Percentiles rank a stretch among this genome's conserved stretches.
Conservation (phyloP, 2,888 invertebrate genomes). For the Chesias legatella region DNA sequence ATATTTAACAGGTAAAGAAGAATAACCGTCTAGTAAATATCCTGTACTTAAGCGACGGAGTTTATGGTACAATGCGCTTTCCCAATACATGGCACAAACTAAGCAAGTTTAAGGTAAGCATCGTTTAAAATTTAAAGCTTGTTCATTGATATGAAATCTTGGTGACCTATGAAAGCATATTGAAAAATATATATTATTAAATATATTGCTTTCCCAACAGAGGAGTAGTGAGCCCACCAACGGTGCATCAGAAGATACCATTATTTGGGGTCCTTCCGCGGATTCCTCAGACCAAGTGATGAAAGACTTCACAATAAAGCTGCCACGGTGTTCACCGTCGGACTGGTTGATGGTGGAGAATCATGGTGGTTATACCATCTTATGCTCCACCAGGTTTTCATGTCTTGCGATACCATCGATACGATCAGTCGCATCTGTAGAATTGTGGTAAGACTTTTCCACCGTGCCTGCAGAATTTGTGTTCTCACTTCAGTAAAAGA, state of each 20-base stretch:
- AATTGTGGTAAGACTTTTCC: constrained; percentile 41
- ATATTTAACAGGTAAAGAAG: constrained; percentile 39
- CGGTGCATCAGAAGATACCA: constrained; percentile 29
- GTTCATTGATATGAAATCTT: no score
- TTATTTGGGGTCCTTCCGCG: constrained; percentile 44
- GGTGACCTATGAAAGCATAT: no score
- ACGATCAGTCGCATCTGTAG: constrained; percentile 35
- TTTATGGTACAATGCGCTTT: constrained; percentile 40
- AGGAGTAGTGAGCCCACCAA: constrained; percentile 5
- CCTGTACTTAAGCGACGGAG: constrained; percentile 43
- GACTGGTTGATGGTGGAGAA: constrained; percentile 41
- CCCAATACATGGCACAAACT: constrained; percentile 40
- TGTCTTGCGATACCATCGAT: constrained; percentile 33
- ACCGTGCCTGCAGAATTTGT: no score
- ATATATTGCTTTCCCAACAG: no score
- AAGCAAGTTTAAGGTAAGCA: constrained; percentile 38
- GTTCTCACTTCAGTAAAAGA: no score
- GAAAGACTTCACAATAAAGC: constrained; percentile 24
- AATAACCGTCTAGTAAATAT: constrained; percentile 34
- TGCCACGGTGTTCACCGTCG: constrained; percentile 32
- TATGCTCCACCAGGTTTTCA: constrained; percentile 35
- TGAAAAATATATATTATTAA: no score
- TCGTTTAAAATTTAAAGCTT: no score
- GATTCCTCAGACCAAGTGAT: constrained; percentile 40
- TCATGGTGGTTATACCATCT: constrained; percentile 39